Percentiles rank a stretch among this genome's conserved stretches.
Conservation (phyloP, 1,140 invertebrate genomes). For the Brachionus manjavacas region DNA sequence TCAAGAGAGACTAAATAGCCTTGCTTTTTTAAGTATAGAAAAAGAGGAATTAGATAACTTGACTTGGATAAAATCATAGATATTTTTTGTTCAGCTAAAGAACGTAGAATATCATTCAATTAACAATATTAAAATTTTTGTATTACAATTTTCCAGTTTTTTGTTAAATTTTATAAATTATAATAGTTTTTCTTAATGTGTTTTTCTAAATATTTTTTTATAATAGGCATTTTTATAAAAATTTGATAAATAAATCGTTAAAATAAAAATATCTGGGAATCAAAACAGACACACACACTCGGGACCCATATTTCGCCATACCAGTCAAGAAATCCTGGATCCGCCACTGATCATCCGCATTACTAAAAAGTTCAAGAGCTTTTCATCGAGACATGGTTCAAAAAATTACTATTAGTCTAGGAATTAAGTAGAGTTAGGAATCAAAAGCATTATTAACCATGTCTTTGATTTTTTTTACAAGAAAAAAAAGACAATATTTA, state of each 20-base stretch:
- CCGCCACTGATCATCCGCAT: background rate
- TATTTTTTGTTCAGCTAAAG: background rate
- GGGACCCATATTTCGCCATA: background rate
- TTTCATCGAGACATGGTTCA: no score
- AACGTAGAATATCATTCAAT: conserved; percentile 2
- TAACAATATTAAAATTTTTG: background rate
- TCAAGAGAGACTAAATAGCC: background rate
- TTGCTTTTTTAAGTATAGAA: conserved; percentile 9
- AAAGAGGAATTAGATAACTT: background rate
- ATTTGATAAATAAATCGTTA: background rate
- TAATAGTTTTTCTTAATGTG: background rate
- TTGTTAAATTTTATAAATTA: background rate
- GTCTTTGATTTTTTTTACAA: no score
- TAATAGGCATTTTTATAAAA: background rate
- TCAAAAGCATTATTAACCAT: no score
- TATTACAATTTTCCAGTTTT: background rate
- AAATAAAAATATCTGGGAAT: background rate
- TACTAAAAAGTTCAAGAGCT: no score
- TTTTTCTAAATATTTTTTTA: background rate
- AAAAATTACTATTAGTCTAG: no score
- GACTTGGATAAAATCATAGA: background rate
- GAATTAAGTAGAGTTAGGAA: no score
- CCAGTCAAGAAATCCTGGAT: background rate
- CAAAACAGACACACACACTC: background rate
- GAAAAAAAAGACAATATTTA: no score